Base-by-base conservation (phyloP, 1,140 invertebrate species). In the Papilio machaon region DNA sequence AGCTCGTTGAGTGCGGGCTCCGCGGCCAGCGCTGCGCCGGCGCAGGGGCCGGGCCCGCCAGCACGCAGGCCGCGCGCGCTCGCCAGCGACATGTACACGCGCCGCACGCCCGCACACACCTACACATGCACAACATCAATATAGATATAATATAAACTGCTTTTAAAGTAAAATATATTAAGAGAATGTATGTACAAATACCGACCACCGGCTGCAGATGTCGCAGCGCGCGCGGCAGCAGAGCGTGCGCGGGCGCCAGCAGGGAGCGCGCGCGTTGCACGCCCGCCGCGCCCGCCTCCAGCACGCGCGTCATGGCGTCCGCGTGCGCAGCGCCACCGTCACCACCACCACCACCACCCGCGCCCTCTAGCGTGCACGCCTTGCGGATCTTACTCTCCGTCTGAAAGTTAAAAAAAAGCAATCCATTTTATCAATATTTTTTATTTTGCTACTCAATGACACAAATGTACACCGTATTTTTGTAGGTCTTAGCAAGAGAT, bases 1-100 rank as follows among this genome's bases (percentile, higher is more conserved):
- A 99, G 96, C 95, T 99, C 99, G 19, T 96, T 97, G 67, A 99
- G 96, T 7, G 99, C 94, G 0, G 97, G 96, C 95, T 99, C 99
- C 11, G 99, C 95, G 83, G 98, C 97, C 88, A 98, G 97, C 0
- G 98, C 97, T 93, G 99, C 97, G 8, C 88, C 81, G 91, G 89
- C n/a, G 89, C 96, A 87, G 89, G 94, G 84, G 97, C 96, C 80
- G 95, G 91, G 84, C 96, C 95, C 54, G 97, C 95, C 94, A 96
- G 96, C 84, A 82, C 96, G 96, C 15, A 58, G 54, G 97, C 96
- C 81, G 96, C 91, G 96, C 95, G 78, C 97, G 95, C 81, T 96
- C 96, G 88, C 96, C 11, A 97, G 96, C 82, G 95, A 91, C 84
- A 96, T 95, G 92, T 79, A 99, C 88, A 86, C 99, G 96, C 84